These are phyloP conservation scores for Vulpes lagopus DNA, from an alignment of 2,113 vertebrate genomes.

Conservation along the genomic window DNA sequence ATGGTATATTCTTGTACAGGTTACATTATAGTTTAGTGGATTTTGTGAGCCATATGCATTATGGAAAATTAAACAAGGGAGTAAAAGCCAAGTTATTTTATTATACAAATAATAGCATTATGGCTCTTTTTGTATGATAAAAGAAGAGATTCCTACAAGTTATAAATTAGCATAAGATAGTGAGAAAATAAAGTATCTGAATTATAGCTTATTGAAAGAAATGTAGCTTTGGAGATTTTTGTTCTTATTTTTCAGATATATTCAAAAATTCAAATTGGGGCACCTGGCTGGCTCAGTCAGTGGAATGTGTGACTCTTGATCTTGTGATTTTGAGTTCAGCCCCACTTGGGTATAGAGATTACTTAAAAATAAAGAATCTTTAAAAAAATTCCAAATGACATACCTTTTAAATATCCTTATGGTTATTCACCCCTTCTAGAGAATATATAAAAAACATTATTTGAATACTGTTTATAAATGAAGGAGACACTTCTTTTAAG, in stretches of 20 bases:
- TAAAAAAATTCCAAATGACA: background rate
- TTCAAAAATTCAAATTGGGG: background rate
- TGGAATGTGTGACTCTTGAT: background rate
- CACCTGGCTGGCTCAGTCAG: background rate
- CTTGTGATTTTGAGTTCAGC: background rate
- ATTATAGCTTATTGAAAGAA: background rate
- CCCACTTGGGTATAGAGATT: background rate
- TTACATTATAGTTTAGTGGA: background rate
- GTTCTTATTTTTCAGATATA: conserved; percentile 22
- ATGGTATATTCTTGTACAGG: background rate
- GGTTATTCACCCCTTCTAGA: background rate
- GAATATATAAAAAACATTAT: conserved; percentile 2
- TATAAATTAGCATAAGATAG: background rate
- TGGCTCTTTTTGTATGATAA: background rate
- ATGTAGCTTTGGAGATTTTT: background rate
- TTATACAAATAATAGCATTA: conserved; percentile 24
- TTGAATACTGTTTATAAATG: conserved; percentile 46
- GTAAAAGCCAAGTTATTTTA: conserved; percentile 13
- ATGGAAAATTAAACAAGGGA: background rate
- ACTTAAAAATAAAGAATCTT: background rate
- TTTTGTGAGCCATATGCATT: background rate
- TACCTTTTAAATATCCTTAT: background rate
- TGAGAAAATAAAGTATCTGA: background rate
- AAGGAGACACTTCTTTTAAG: conserved; percentile 7
- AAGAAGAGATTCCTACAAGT: background rate